Evolutionary conservation across 1,140 invertebrate genomes (phyloP).

Genomic region (Cherax quadricarinatus): DNA sequence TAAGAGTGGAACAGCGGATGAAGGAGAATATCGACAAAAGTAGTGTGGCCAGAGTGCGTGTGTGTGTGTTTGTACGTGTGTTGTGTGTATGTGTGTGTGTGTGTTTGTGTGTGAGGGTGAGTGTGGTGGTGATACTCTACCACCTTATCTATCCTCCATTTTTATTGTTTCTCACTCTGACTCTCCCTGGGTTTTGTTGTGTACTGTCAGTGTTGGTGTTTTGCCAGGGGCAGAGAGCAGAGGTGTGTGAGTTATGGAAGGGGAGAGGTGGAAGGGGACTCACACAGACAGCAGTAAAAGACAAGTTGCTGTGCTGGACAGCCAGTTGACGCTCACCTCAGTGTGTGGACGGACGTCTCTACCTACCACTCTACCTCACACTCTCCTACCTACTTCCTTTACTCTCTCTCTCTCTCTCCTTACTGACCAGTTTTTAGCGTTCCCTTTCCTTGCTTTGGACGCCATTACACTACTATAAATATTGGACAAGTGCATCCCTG

Average conservation of each 20-base stretch:
- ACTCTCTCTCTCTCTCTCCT: background rate
- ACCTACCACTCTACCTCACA: background rate
- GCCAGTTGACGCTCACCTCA: slow-evolving; percentile 33
- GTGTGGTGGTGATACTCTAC: slow-evolving; percentile 38
- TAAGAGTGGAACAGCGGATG: background rate
- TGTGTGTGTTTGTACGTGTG: slow-evolving; percentile 49
- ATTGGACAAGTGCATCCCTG: too few species aligned
- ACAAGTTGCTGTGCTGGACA: slow-evolving; percentile 25
- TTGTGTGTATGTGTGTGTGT: slow-evolving; percentile 42
- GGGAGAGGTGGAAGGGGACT: background rate
- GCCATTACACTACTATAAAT: too few species aligned
- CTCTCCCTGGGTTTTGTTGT: slow-evolving; percentile 18
- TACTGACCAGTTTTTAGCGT: background rate
- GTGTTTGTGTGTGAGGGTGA: slow-evolving; percentile 33
- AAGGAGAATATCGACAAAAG: slow-evolving; percentile 32
- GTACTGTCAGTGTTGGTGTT: background rate
- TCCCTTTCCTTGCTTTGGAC: background rate
- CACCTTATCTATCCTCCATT: slow-evolving; percentile 21
- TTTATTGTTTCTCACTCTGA: slow-evolving; percentile 25
- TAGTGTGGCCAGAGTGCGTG: slow-evolving; percentile 38
- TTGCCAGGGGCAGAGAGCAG: background rate
- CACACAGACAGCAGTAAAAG: slow-evolving; percentile 1
- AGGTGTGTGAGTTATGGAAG: background rate
- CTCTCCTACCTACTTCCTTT: background rate
- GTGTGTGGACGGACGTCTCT: slow-evolving; percentile 13